phyloP scores from a whole-genome alignment of 2,797 vertebrate genomes.

The Onychomys arenicola region DNA sequence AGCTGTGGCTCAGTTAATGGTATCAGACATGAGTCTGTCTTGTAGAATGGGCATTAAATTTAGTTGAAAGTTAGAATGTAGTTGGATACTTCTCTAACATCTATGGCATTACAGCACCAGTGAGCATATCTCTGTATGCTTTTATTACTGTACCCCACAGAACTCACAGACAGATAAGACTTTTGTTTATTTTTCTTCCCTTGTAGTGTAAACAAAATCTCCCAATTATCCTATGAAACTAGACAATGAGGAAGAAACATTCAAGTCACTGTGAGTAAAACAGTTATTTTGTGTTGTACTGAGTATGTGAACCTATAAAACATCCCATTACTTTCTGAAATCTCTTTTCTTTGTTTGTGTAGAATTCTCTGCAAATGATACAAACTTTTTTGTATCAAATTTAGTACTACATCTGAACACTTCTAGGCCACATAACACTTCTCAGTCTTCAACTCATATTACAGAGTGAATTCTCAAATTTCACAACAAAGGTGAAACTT shows the following conservation, averaged over 20 bases:
- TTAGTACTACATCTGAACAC: background rate
- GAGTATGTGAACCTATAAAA: background rate
- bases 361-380: background rate
- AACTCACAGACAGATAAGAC: background rate
- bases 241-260: background rate
- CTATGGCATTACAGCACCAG: background rate
- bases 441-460: background rate
- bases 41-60: background rate
- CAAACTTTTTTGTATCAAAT: background rate
- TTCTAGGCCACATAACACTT: background rate
- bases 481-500: background rate
- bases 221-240: background rate
- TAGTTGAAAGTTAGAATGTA: background rate
- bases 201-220: background rate
- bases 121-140: background rate
- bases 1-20: fast-evolving
- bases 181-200: background rate
- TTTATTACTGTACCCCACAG: background rate
- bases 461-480: background rate
- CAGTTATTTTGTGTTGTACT: background rate
- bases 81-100: background rate
- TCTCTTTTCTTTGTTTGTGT: background rate
- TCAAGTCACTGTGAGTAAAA: background rate
- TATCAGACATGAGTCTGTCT: background rate
- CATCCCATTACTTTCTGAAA: background rate